phyloP scores from a whole-genome alignment of 1,140 invertebrate genomes.

The Coenobita brevimanus region DNA sequence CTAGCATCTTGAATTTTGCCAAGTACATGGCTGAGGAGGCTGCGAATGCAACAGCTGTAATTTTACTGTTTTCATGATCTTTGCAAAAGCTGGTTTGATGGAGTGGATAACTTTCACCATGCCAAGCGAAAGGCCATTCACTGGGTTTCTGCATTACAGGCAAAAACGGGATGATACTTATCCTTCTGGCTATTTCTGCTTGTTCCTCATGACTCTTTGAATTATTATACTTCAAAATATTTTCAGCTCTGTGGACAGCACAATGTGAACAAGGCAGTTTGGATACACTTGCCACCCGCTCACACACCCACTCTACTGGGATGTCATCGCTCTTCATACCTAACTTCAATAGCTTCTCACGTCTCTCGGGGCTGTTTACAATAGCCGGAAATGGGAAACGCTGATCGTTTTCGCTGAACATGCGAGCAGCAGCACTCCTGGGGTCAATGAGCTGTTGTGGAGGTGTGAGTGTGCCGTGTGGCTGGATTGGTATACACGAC shows the following conservation, averaged over 20 bases:
- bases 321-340: slow-evolving; percentile 7
- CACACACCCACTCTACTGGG: slow-evolving; percentile 10
- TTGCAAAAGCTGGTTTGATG: background rate
- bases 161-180: slow-evolving; percentile 26
- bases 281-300: slow-evolving; percentile 16
- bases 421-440: background rate
- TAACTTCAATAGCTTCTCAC: background rate
- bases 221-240: slow-evolving; percentile 24
- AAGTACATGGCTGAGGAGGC: slow-evolving; percentile 2
- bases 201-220: background rate
- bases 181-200: background rate
- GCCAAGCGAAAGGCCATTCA: slow-evolving; percentile 28
- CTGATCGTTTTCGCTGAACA: slow-evolving; percentile 30
- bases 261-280: slow-evolving; percentile 18
- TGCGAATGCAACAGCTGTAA: background rate
- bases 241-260: background rate
- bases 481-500: slow-evolving; percentile 14
- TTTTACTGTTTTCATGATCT: too few relatives aligned
- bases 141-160: slow-evolving; percentile 48
- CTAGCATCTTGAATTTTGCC: background rate
- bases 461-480: background rate
- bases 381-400: slow-evolving; percentile 17
- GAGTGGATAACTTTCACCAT: background rate
- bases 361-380: background rate
- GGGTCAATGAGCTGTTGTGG: slow-evolving; percentile 15